Evolutionary conservation across 2,888 invertebrate genomes (phyloP), one percentile per base, ranked within the genome.

Genomic region (Eupeodes latifasciatus): DNA sequence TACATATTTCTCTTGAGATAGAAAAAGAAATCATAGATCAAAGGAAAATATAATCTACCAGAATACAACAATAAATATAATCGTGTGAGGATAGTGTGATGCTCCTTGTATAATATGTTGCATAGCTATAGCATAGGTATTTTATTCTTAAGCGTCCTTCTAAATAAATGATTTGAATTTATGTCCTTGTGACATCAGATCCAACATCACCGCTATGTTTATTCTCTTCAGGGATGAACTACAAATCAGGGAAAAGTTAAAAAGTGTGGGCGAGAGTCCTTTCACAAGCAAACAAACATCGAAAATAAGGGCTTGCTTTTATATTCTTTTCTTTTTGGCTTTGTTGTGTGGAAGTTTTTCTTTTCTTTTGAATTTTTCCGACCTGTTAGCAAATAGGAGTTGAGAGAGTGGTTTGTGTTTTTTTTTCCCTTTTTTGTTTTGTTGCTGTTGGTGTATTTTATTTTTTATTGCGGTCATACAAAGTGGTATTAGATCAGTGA

Each of bases 141-240:
- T 40, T 40, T 40, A 40, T 71, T 76, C 51, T 76, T 64, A 76
- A 81, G 72, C 55, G 69, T 72, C 72, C 71, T 71, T 59, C 72
- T 85, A 85, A 85, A 85, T 85, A 85, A 85, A 81, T 71, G 71
- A 85, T 76, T 81, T 81, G 81, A 78, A 85, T 76, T 85, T 85
- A 81, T 85, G 62, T 76, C 76, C 69, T 51, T 76, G 85, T 76
- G 85, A 85, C 85, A 85, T 85, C 64, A 76, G 76, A 76, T 80
- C 75, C 57, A 76, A 80, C 69, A 64, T 27, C 27, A 27, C 64
- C 44, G 27, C 27, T 49, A 72, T 59, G 57, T 81, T 76, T 71
- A 71, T 80, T 75, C 75, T 62, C 67, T 59, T 57, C 6, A 19
- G 19, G 59, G 71, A 11, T 27, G 57, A 81, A 76, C 40, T 76